These are phyloP conservation scores for Dicentrarchus labrax DNA, from an alignment of 2,113 vertebrate species.

Conservation along the genomic window DNA sequence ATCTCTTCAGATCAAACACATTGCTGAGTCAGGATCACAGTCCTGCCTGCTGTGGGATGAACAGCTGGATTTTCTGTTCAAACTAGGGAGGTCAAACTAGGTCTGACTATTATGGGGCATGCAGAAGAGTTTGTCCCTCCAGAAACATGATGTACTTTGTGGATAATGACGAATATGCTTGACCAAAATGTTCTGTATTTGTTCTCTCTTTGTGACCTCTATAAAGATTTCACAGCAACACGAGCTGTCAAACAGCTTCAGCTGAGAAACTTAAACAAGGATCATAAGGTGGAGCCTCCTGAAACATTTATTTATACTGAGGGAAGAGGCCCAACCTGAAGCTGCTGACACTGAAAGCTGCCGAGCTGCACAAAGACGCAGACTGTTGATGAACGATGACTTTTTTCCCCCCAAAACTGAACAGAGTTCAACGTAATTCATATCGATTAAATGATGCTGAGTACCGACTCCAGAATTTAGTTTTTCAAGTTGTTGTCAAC, in stretches of 20 bases:
- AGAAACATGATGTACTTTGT: slow-evolving; percentile 4
- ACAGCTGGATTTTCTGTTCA: slow-evolving; percentile 47
- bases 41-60: slow-evolving; percentile 2
- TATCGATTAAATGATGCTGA: background rate
- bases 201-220: background rate
- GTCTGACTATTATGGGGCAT: slow-evolving; percentile 5
- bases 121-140: slow-evolving; percentile 1
- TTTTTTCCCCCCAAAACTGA: background rate
- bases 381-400: slow-evolving; percentile 11
- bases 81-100: background rate
- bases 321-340: slow-evolving; percentile 34
- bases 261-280: slow-evolving; percentile 29
- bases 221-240: slow-evolving; percentile 10
- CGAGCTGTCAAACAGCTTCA: slow-evolving; percentile 34
- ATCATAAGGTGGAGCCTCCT: slow-evolving; percentile 11
- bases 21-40: slow-evolving; percentile 2
- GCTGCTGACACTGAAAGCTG: slow-evolving; percentile 40
- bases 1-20: slow-evolving; percentile 15
- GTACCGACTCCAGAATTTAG: background rate
- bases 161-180: background rate
- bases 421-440: background rate
- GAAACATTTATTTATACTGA: slow-evolving; percentile 55
- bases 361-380: slow-evolving; percentile 33
- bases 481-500: background rate
- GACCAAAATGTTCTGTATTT: slow-evolving; percentile 30